These are phyloP conservation scores for Lophotis ruficrista DNA, from an alignment of 2,113 vertebrate genomes.

Conservation along the genomic window DNA sequence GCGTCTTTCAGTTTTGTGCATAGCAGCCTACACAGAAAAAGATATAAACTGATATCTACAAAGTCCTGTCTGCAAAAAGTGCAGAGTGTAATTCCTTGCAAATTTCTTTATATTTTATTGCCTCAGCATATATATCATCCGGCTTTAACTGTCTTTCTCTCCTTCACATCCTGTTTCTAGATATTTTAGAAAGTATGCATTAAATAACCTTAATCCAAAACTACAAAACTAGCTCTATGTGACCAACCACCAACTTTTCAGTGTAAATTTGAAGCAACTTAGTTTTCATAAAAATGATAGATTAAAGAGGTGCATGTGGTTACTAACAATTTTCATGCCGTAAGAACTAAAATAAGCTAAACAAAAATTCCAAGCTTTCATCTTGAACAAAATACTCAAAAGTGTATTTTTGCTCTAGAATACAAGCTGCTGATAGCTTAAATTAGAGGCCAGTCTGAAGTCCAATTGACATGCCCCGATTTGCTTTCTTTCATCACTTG, in stretches of 20 bases:
- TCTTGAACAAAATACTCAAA: neutral
- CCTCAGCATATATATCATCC: neutral
- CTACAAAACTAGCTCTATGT: neutral
- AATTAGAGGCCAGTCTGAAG: neutral
- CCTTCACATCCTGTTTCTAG: neutral
- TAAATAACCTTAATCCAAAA: neutral
- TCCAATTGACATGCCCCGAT: neutral
- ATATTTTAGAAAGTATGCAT: neutral
- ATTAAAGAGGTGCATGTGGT: neutral
- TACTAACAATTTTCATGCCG: rapidly evolving
- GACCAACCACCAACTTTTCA: neutral
- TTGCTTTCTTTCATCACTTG: neutral
- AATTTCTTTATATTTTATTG: neutral
- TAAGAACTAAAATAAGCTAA: neutral
- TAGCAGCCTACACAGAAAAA: neutral
- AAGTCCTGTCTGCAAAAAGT: neutral
- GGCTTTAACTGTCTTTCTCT: neutral
- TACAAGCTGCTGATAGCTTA: neutral
- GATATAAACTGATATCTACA: neutral
- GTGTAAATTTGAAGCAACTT: neutral
- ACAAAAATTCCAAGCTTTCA: neutral
- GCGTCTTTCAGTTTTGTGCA: neutral
- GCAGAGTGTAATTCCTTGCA: neutral
- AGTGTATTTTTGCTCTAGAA: neutral
- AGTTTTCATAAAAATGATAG: neutral